Evolutionary conservation across 2,888 invertebrate genomes (phyloP), one percentile per base, ranked within the genome.

Genomic region (Xanthia icteritia): DNA sequence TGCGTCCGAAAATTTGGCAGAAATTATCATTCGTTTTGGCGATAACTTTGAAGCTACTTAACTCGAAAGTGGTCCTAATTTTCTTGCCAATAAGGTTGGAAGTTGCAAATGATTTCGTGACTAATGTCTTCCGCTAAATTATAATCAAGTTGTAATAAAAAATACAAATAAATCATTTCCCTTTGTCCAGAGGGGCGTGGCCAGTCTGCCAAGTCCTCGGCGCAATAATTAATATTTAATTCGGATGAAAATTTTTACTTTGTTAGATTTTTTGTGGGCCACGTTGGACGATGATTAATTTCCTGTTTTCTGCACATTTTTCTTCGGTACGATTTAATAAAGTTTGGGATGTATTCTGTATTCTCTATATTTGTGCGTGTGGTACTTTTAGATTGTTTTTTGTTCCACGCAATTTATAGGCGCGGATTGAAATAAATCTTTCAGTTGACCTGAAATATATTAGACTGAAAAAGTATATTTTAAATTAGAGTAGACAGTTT

Each of bases 171-270:
- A 91, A 91, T 91, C 89, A 89, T 91, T 90, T 88, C 78, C 82
- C 83, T 90, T 90, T 89, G 89, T 90, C 85, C 85, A 76, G 58
- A 68, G 81, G 84, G 82, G 86, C 81, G 89, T 77, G 84, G 83
- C 64, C 81, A 77, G 85, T 58, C 76, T 83, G 85, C 85, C 89
- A 86, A 84, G 86, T 84, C 86, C 89, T 83, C 88, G 78, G 76
- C 83, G 85, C 85, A 90, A 90, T 91, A 90, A 90, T 89, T 88
- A 88, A 88, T 88, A 88, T 88, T 88, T 88, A 91, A 91, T 91
- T 90, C 89, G 88, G 88, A 90, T 89, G 85, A 88, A 88, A 88
- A 79, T 78, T 88, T 88, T 89, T 81, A 87, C 90, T 90, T 90
- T 87, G 87, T 86, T 84, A 76, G 73, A 69, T 85, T 89, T 88